Conservation (phyloP, 2,797 vertebrate species). For the Crypturellus tataupa region DNA sequence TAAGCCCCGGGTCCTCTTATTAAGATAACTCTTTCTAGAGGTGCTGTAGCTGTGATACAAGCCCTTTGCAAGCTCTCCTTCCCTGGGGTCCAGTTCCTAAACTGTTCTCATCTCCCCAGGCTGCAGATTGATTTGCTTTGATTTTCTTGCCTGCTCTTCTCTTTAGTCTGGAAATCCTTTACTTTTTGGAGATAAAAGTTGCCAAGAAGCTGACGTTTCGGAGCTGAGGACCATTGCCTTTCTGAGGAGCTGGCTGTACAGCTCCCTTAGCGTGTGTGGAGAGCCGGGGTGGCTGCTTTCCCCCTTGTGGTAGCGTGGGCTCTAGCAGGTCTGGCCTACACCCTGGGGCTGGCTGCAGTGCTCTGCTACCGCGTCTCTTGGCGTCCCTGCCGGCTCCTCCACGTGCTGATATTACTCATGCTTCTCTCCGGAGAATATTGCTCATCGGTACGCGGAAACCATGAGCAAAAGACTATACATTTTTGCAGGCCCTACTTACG, state of each 20-base stretch:
- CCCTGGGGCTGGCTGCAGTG: not conserved
- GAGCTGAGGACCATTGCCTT: not conserved
- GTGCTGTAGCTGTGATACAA: not conserved
- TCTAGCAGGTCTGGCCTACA: not conserved
- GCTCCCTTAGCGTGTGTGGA: not conserved
- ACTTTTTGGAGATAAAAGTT: not conserved
- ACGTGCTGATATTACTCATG: not conserved
- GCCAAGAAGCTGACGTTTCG: not conserved
- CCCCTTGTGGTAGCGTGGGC: not conserved
- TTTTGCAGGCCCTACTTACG: not conserved
- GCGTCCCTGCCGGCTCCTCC: no score
- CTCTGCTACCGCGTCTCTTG: not conserved
- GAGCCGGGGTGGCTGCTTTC: not conserved
- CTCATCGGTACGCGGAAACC: not conserved
- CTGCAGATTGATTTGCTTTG: not conserved
- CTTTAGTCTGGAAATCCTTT: not conserved
- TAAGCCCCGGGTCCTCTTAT: not conserved
- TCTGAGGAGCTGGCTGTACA: not conserved
- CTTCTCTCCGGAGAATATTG: not conserved
- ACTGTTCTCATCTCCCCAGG: not conserved
- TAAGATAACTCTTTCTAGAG: not conserved
- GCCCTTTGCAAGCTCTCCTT: not conserved
- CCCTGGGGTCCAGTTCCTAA: not conserved
- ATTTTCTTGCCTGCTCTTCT: not conserved
- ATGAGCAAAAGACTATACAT: not conserved